Conservation (phyloP, 1,140 invertebrate species). For the Drosophila dunni region DNA sequence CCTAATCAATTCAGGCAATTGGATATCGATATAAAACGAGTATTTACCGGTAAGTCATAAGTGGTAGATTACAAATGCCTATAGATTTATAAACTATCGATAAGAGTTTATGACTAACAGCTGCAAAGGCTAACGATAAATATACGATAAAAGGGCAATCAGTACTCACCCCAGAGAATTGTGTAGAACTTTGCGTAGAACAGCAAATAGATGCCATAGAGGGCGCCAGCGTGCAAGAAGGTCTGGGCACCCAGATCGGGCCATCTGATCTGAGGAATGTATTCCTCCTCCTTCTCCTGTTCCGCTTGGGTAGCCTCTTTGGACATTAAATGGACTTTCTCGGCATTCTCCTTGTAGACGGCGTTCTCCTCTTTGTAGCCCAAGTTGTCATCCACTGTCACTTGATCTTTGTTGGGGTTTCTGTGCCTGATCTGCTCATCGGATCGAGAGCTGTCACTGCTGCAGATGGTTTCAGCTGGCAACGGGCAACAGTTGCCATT, state of each 20-base stretch:
- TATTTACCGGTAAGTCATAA: conserved; percentile 1
- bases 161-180: conserved; percentile 89
- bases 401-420: conserved; percentile 38
- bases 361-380: conserved; percentile 77
- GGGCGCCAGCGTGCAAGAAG: conserved; percentile 88
- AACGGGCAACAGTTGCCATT: conserved; percentile 36
- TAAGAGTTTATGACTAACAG: not conserved
- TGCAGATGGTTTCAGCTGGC: conserved; percentile 37
- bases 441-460: not conserved
- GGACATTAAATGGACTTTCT: conserved; percentile 15
- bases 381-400: conserved; percentile 56
- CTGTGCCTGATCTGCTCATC: conserved; percentile 54
- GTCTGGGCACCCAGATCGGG: conserved; percentile 88
- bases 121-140: not conserved
- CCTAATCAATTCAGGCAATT: too few relatives aligned
- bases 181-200: conserved; percentile 88
- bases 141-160: conserved; percentile 13
- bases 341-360: conserved; percentile 69
- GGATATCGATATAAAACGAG: too few relatives aligned
- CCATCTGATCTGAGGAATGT: conserved; percentile 88
- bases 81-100: not conserved
- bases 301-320: conserved; percentile 13
- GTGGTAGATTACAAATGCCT: conserved; percentile 6
- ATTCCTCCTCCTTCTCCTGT: conserved; percentile 71
- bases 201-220: conserved; percentile 90